Base-by-base conservation (phyloP, 2,113 vertebrate species). In the Cryptotis parvus region DNA sequence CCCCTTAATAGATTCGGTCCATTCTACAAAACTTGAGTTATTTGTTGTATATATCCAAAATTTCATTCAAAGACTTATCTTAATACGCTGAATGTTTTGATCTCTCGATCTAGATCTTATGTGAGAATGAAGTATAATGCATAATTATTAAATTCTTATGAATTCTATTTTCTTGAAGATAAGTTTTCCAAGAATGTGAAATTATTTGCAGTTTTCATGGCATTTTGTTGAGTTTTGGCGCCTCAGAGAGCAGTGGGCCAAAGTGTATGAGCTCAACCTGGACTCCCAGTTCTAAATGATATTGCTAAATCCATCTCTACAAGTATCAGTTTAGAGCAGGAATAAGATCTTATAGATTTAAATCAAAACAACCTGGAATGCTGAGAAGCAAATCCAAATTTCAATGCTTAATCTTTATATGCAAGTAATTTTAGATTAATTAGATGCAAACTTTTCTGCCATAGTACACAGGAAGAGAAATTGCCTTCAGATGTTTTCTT, bases 231-330 rank as follows among this genome's bases (percentile, higher is more conserved):
- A 41, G 31, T 89, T 89, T 95, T 83, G 72, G 72, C 33, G n/a
- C n/a, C n/a, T 75, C 69, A 79, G 52, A 73, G 9, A 82, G 61
- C 66, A 89, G 27, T 82, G 24, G 37, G 8, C 55, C 79, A 94
- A 41, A 90, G 26, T 91, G 2, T 35, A 58, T 88, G n/a, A 74
- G 16, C 58, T 86, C 37, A 89, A 84, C 29, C 43, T 84, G 33
- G 33, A 92, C 27, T 87, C 92, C 92, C 52, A 78, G 65, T 72
- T 94, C 33, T 70, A 83, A 95, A 70, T 91, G 24, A 52, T 76
- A 63, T 43, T 91, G 41, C 33, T 87, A 52, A 91, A 43, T 95
- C 29, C 35, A 74, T 77, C 27, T 76, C 73, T 90, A 29, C 58
- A 77, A 90, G 45, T 81, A 65, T 31, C 37, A 81, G 31, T 15